phyloP scores from a whole-genome alignment of 1,140 invertebrate species.

The Saccostrea cuccullata region DNA sequence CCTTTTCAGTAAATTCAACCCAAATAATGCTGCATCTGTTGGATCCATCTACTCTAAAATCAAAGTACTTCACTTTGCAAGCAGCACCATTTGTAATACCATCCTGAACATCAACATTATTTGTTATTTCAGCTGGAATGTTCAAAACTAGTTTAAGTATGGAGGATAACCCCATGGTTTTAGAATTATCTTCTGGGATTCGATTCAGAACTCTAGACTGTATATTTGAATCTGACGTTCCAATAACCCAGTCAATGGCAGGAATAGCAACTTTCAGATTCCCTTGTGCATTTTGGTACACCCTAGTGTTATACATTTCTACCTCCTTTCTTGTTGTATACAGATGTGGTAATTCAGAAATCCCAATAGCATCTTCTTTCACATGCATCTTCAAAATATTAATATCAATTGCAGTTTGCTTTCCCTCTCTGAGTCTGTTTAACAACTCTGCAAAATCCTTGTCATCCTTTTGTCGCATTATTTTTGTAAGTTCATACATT shows the following conservation, averaged over 20 bases:
- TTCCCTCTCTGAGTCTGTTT: slow-evolving; percentile 59
- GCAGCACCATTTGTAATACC: slow-evolving; percentile 61
- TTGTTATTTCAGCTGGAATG: slow-evolving; percentile 18
- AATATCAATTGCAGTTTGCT: slow-evolving; percentile 58
- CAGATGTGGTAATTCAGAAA: neutral
- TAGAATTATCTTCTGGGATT: neutral
- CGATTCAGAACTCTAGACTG: neutral
- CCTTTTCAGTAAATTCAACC: slow-evolving; percentile 50
- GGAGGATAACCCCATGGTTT: neutral
- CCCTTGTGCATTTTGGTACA: neutral
- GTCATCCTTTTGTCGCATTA: slow-evolving; percentile 60
- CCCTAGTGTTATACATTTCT: neutral
- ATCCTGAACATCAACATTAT: slow-evolving; percentile 55
- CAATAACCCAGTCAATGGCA: neutral
- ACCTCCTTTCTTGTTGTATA: neutral
- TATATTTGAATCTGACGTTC: neutral
- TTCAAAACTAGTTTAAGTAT: neutral
- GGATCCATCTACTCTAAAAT: slow-evolving; percentile 42
- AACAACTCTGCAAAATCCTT: slow-evolving; percentile 58
- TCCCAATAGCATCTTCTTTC: neutral
- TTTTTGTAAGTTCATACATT: slow-evolving; percentile 58
- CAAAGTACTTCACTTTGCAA: slow-evolving; percentile 50
- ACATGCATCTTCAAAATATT: neutral
- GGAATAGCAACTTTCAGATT: neutral
- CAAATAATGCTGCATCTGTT: slow-evolving; percentile 53